Base-by-base conservation (phyloP, 2,888 invertebrate species). In the Aphelenchoides bicaudatus region DNA sequence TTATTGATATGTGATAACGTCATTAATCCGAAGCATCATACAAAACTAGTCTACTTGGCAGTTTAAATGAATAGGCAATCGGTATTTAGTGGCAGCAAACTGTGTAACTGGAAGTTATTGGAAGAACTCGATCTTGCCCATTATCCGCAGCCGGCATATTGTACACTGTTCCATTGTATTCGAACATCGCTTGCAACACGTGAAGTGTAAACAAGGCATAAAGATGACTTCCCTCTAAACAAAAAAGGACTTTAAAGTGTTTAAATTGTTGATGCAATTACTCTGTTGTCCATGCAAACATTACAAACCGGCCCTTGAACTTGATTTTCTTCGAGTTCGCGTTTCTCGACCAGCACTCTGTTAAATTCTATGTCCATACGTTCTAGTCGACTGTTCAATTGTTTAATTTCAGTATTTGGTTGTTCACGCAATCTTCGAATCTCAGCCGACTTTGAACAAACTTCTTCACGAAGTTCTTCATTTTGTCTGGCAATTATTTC, bases 71-170 rank as follows among this genome's bases (percentile, higher is more conserved):
- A n/a, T n/a, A n/a, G n/a, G n/a, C n/a, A n/a, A n/a, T n/a, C n/a
- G n/a, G n/a, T n/a, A n/a, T n/a, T n/a, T n/a, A n/a, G n/a, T n/a
- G n/a, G 13, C 37, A 34, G 13, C 13, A 34, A 34, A 13, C 13
- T 43, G 13, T 43, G 10, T 16, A 13, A 10, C 19, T 10, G 19
- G 10, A 10, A 13, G 46, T 61, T 59, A 61, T 48, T 61, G 62
- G 52, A 63, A 61, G 34, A 61, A 65, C 47, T 61, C 63, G 50
- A 61, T 64, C 39, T 61, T 61, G 39, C 62, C 62, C 63, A 64
- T 64, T 29, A 61, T 64, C 34, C 63, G 34, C 13, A 48, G 37
- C 16, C 62, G 61, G 37, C 62, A 61, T 25, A 61, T 61, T n/a
- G 37, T 60, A 37, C 62, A 61, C 34, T 64, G 56, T 16, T 61